phyloP scores from a whole-genome alignment of 2,797 vertebrate species.

The Myotis pilosus region DNA sequence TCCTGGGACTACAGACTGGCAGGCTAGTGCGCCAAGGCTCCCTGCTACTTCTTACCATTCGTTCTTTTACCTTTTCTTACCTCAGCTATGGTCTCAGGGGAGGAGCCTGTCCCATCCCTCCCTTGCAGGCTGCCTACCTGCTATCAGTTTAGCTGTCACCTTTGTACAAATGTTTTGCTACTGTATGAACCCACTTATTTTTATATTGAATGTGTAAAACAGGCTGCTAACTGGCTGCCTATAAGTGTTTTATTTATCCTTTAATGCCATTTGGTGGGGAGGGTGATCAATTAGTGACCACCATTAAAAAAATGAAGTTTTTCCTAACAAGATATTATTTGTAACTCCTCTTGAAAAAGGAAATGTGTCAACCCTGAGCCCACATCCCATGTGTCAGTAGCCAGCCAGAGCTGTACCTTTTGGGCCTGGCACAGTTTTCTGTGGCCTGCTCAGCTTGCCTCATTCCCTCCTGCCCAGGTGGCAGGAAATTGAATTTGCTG shows the following conservation, averaged over 20 bases:
- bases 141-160: conserved; percentile 66
- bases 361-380: background rate
- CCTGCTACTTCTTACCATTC: background rate
- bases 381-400: too few species aligned
- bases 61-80: background rate
- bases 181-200: background rate
- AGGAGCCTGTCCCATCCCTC: background rate
- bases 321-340: background rate
- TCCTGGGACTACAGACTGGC: background rate
- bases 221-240: background rate
- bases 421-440: fast-evolving
- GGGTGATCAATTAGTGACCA: background rate
- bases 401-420: background rate
- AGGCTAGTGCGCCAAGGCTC: background rate
- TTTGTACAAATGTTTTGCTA: conserved; percentile 57
- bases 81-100: background rate
- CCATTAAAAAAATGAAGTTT: background rate
- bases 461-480: background rate
- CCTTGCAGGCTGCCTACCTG: background rate
- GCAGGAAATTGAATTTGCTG: background rate
- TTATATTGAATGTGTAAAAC: background rate
- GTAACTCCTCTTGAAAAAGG: background rate
- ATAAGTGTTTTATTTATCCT: background rate
- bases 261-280: background rate
- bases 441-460: background rate